A percentile compares a stretch with the other conserved stretches of the same genome.
Conservation (phyloP, 2,113 vertebrate genomes). For the Octodon degus region DNA sequence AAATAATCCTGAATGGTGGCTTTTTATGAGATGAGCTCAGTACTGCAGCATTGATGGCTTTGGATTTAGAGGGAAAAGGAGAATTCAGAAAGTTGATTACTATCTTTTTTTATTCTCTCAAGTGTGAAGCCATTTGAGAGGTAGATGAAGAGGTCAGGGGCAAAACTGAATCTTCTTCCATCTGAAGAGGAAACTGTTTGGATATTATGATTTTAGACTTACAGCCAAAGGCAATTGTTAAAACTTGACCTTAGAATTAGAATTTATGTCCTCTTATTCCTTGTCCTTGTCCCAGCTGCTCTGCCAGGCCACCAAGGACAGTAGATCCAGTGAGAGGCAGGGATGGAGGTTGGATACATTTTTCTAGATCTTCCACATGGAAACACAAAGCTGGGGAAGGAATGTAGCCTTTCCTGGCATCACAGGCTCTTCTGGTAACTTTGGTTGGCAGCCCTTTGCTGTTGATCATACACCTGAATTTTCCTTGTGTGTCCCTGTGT, state of each 20-base stretch:
- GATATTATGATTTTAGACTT: background rate
- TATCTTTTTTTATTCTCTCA: background rate
- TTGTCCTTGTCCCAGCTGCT: background rate
- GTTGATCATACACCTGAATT: background rate
- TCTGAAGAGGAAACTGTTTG: background rate
- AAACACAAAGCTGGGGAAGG: background rate
- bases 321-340: background rate
- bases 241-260: background rate
- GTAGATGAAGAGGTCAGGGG: background rate
- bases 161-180: background rate
- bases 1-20: background rate
- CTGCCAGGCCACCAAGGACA: fast-evolving
- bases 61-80: background rate
- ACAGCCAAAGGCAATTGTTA: background rate
- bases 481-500: background rate
- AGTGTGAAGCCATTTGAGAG: background rate
- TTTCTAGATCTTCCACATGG: background rate
- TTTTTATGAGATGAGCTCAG: background rate
- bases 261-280: background rate
- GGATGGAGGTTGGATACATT: background rate
- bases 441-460: background rate
- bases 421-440: background rate
- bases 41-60: background rate
- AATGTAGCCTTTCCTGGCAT: background rate
- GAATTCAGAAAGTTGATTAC: background rate